These are phyloP conservation scores for Spisula subtruncata DNA, from an alignment of 2,888 invertebrate species.

Conservation along the genomic window DNA sequence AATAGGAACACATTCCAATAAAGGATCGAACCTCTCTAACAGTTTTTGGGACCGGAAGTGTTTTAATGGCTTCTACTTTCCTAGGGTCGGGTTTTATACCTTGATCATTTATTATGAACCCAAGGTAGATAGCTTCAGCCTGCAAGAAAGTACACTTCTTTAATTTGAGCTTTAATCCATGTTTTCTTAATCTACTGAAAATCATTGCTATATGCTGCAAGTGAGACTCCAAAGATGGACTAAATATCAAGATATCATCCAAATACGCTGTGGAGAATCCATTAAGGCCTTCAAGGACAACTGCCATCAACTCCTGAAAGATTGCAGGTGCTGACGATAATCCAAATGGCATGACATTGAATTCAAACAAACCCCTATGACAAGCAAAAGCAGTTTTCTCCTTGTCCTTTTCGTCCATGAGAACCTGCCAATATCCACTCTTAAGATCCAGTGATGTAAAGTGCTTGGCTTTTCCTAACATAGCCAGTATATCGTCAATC, in stretches of 20 bases:
- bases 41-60: conserved; percentile 29
- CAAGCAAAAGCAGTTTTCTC: conserved; percentile 63
- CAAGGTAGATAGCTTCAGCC: conserved; percentile 38
- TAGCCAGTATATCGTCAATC: conserved; percentile 55
- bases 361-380: conserved; percentile 53
- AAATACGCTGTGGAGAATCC: conserved; percentile 55
- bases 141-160: conserved; percentile 44
- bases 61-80: conserved; percentile 41
- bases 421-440: conserved; percentile 61
- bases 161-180: conserved; percentile 34
- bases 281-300: conserved; percentile 58
- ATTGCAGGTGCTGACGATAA: conserved; percentile 59
- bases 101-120: conserved; percentile 36
- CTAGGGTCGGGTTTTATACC: conserved; percentile 28
- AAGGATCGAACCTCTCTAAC: conserved; percentile 64
- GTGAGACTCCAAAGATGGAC: conserved; percentile 25
- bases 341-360: conserved; percentile 59
- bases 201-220: conserved; percentile 16
- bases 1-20: conserved; percentile 69
- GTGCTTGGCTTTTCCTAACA: conserved; percentile 53
- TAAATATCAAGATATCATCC: conserved; percentile 45
- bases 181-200: conserved; percentile 34
- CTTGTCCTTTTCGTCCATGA: conserved; percentile 45
- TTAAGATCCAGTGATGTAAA: conserved; percentile 55
- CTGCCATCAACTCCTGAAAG: conserved; percentile 55